phyloP scores from a whole-genome alignment of 2,888 invertebrate genomes.

The Polydrusus cervinus region DNA sequence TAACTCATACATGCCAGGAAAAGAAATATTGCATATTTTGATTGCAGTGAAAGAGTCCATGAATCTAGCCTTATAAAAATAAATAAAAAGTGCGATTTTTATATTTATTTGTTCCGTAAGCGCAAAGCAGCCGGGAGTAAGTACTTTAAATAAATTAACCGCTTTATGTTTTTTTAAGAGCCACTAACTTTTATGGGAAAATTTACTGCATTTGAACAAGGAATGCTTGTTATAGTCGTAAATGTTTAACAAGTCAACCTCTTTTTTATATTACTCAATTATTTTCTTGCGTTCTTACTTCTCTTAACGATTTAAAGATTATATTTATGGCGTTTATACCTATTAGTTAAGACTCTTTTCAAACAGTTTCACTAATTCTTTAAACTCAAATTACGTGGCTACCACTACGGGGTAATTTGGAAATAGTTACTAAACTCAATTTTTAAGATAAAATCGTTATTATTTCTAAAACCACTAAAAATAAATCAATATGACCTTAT shows the following conservation, averaged over 20 bases:
- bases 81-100: conserved; percentile 49
- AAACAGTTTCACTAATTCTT: too few relatives aligned
- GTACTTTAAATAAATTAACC: conserved; percentile 56
- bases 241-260: conserved; percentile 44
- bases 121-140: conserved; percentile 53
- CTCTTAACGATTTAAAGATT: neutral
- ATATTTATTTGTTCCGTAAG: conserved; percentile 55
- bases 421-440: too few relatives aligned
- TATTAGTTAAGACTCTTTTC: too few relatives aligned
- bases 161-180: conserved; percentile 55
- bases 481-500: too few relatives aligned
- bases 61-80: conserved; percentile 47
- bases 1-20: conserved; percentile 16
- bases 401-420: too few relatives aligned
- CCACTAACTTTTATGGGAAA: conserved; percentile 52
- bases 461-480: too few relatives aligned
- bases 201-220: conserved; percentile 51
- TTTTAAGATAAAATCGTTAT: too few relatives aligned
- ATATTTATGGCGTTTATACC: too few relatives aligned
- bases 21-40: conserved; percentile 44
- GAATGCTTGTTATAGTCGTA: conserved; percentile 45
- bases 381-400: too few relatives aligned
- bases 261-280: conserved; percentile 42
- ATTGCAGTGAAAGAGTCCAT: conserved; percentile 42
- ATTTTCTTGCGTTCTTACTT: neutral